phyloP scores from a whole-genome alignment of 2,888 invertebrate species.

The Calameuta idolon region DNA sequence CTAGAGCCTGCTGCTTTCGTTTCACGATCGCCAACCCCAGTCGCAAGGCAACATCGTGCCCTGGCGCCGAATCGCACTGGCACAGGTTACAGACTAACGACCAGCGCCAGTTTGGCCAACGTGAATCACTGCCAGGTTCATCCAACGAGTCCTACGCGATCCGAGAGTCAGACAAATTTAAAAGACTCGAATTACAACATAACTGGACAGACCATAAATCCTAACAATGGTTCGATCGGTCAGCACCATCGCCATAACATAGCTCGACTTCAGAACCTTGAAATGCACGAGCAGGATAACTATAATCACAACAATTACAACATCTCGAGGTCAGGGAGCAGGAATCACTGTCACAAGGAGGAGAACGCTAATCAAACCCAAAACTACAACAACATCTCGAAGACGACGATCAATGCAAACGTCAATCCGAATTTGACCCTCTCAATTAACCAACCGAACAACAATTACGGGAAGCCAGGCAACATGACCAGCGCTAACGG shows the following conservation, averaged over 20 bases:
- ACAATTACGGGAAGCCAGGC: slow-evolving; percentile 55
- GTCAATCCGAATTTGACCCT: slow-evolving; percentile 57
- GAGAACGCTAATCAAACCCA: slow-evolving; percentile 62
- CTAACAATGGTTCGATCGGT: slow-evolving; percentile 26
- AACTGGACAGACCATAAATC: slow-evolving; percentile 41
- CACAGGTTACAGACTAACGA: slow-evolving; percentile 53
- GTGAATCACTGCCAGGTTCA: slow-evolving; percentile 63
- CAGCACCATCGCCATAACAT: slow-evolving; percentile 45
- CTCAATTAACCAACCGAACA: slow-evolving; percentile 59
- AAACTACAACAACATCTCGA: slow-evolving; percentile 61
- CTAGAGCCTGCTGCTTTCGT: slow-evolving; percentile 63
- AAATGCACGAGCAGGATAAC: slow-evolving; percentile 60
- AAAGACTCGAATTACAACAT: slow-evolving; percentile 65
- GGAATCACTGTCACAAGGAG: slow-evolving; percentile 62
- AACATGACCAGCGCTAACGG: slow-evolving; percentile 69
- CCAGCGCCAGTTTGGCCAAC: slow-evolving; percentile 63
- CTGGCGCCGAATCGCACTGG: slow-evolving; percentile 37
- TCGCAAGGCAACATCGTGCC: slow-evolving; percentile 45
- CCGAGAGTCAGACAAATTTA: slow-evolving; percentile 63
- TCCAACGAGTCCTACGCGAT: slow-evolving; percentile 60
- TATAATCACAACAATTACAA: slow-evolving; percentile 63
- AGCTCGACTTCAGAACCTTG: slow-evolving; percentile 55
- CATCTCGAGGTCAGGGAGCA: slow-evolving; percentile 54
- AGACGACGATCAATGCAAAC: slow-evolving; percentile 64
- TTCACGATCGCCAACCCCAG: slow-evolving; percentile 62